These are phyloP conservation scores for Grallaria varia DNA, from an alignment of 2,113 vertebrate genomes.

Conservation along the genomic window DNA sequence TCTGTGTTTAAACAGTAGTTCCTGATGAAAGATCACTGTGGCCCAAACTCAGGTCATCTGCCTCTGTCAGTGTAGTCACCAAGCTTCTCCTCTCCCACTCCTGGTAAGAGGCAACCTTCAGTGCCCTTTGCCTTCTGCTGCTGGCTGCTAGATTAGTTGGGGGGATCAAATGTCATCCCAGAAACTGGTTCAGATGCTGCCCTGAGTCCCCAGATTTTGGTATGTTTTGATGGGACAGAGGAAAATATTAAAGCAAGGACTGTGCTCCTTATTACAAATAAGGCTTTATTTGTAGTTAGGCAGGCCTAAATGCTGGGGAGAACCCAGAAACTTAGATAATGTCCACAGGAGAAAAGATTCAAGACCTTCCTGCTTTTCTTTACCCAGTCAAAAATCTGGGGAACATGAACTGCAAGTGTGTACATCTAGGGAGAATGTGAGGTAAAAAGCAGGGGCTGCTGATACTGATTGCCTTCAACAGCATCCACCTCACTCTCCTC, in stretches of 20 bases:
- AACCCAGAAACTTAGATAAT: background rate
- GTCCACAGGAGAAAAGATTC: background rate
- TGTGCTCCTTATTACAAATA: background rate
- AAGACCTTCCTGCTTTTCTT: background rate
- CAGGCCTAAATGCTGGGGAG: background rate
- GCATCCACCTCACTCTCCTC: background rate
- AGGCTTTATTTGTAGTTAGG: background rate
- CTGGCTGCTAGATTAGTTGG: background rate
- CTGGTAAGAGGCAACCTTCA: background rate
- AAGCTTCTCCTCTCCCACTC: background rate
- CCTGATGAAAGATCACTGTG: background rate
- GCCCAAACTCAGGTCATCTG: background rate
- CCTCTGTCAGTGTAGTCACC: background rate
- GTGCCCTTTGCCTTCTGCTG: background rate
- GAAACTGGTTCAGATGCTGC: background rate
- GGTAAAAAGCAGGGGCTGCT: background rate
- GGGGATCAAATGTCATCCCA: background rate
- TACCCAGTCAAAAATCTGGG: background rate
- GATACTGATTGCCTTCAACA: background rate
- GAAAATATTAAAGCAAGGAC: background rate
- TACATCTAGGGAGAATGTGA: background rate
- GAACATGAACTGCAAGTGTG: background rate
- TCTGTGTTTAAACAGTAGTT: background rate
- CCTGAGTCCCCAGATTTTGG: background rate
- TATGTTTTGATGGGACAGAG: background rate